Percentiles rank a stretch among this genome's conserved stretches.
phyloP scores from a whole-genome alignment of 1,140 invertebrate species.

The Dermatophagoides farinae region DNA sequence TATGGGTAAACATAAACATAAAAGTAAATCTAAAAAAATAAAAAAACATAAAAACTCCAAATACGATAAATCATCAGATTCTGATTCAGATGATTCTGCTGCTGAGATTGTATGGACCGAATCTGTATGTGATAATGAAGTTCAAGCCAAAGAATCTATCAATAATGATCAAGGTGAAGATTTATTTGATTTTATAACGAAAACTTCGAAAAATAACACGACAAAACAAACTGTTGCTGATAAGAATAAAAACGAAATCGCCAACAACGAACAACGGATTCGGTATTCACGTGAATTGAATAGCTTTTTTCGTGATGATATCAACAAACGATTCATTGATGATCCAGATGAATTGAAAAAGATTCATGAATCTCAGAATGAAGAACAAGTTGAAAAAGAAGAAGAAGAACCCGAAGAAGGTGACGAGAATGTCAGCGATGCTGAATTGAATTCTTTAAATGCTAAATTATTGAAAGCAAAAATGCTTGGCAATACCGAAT shows the following conservation, averaged over 20 bases:
- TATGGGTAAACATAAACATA: slow-evolving; percentile 7
- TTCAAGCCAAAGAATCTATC: neutral
- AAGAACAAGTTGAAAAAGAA: neutral
- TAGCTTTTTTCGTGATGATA: neutral
- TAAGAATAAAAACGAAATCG: neutral
- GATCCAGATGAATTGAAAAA: neutral
- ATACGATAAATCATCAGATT: neutral
- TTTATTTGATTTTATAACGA: neutral
- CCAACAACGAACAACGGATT: neutral
- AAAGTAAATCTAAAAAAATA: neutral
- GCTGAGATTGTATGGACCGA: neutral
- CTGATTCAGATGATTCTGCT: neutral
- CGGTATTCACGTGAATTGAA: slow-evolving; percentile 4
- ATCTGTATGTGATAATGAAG: neutral
- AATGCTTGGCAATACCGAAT: slow-evolving; percentile 51
- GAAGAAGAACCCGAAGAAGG: neutral
- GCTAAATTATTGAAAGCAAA: slow-evolving; percentile 77
- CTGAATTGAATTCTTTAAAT: slow-evolving; percentile 4
- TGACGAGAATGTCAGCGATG: neutral
- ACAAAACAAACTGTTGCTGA: neutral
- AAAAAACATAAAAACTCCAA: neutral
- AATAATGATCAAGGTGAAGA: neutral
- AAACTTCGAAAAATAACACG: neutral
- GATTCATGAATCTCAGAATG: neutral
- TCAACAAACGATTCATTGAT: neutral